These are phyloP conservation scores for Progne subis DNA, from an alignment of 2,113 vertebrate genomes.

Conservation along the genomic window DNA sequence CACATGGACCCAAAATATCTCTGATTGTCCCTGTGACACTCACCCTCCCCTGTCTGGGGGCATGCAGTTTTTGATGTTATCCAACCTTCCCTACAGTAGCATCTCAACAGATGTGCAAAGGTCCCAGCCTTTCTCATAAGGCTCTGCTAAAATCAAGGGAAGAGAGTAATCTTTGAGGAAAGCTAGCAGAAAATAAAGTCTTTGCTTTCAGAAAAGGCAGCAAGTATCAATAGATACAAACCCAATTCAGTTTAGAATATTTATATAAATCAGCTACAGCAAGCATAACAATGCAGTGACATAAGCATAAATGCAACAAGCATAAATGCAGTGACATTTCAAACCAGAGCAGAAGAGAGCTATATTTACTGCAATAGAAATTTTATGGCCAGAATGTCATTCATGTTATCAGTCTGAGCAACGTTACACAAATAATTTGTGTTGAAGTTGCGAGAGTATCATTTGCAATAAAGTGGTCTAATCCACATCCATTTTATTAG, in stretches of 20 bases:
- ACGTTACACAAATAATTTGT: not conserved
- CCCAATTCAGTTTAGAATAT: not conserved
- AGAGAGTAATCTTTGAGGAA: not conserved
- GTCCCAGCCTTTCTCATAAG: not conserved
- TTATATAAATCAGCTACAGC: not conserved
- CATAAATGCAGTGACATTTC: not conserved
- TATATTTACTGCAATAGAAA: not conserved
- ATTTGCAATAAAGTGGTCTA: not conserved
- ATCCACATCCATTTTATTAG: not conserved
- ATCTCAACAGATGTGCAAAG: not conserved
- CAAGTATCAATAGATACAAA: not conserved
- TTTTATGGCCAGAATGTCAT: not conserved
- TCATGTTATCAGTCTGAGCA: not conserved
- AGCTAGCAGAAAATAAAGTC: not conserved
- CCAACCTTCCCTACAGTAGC: not conserved
- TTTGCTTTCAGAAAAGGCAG: not conserved
- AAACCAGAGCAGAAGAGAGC: not conserved
- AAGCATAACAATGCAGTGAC: not conserved
- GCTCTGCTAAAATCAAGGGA: not conserved
- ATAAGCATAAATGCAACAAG: not conserved
- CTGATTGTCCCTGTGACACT: not conserved
- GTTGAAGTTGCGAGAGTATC: not conserved
- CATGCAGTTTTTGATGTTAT: fast-evolving
- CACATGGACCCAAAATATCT: not conserved
- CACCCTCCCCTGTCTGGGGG: not conserved